These are phyloP conservation scores for Hycleus cichorii DNA, from an alignment of 1,140 invertebrate species.

Conservation along the genomic window DNA sequence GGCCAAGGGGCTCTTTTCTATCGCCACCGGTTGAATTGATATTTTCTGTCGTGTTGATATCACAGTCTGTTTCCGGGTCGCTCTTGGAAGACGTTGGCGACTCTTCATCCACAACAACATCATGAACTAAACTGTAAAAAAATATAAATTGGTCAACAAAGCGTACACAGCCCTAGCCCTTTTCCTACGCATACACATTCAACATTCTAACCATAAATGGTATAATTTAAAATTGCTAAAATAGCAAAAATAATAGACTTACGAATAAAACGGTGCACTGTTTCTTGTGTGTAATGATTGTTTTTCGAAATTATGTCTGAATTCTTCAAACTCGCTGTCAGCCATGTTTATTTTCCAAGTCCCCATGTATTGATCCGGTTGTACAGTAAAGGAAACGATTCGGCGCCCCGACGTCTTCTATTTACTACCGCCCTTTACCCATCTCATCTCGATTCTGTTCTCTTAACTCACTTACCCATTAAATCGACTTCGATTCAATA, in stretches of 20 bases:
- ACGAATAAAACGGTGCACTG: slow-evolving; percentile 65
- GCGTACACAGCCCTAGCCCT: neutral
- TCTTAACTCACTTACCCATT: slow-evolving; percentile 21
- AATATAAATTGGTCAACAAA: neutral
- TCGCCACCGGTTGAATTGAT: slow-evolving; percentile 10
- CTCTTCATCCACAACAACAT: slow-evolving; percentile 67
- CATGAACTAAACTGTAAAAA: slow-evolving; percentile 60
- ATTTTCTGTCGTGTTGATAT: slow-evolving; percentile 27
- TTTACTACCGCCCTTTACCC: neutral
- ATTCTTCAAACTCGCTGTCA: slow-evolving; percentile 87
- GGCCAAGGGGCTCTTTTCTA: slow-evolving; percentile 17
- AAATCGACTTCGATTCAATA: slow-evolving; percentile 16
- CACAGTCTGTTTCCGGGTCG: slow-evolving; percentile 45
- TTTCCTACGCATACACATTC: neutral
- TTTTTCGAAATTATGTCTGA: slow-evolving; percentile 76
- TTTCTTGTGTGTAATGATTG: slow-evolving; percentile 66
- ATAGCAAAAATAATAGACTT: slow-evolving; percentile 41
- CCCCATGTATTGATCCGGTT: slow-evolving; percentile 31
- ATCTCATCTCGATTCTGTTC: neutral
- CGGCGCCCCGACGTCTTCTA: slow-evolving; percentile 2
- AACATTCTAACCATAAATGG: too few relatives aligned
- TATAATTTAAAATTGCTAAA: neutral
- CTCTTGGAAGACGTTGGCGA: slow-evolving; percentile 68
- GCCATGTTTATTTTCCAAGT: slow-evolving; percentile 59
- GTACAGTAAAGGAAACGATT: slow-evolving; percentile 16